Base-by-base conservation (phyloP, 1,140 invertebrate species). In the Hylaeus anthracinus region DNA sequence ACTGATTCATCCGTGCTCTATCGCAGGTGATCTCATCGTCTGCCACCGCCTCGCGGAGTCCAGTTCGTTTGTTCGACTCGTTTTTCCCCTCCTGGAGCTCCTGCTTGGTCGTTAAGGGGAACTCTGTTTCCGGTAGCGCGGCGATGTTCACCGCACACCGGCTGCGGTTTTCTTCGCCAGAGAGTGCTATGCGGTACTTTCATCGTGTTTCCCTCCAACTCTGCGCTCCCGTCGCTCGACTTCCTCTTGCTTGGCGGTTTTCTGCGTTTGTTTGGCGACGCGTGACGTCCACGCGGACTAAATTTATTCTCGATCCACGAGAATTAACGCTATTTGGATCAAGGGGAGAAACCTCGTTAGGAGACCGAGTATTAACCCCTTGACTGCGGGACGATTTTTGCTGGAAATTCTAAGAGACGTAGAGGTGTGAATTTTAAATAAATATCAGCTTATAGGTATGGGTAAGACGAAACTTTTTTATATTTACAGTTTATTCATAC, bases 1-100 rank as follows among this genome's bases (percentile, higher is more conserved):
- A 0, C 53, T 75, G 73, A 81, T 81, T 81, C 79, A 69, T 70
- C 48, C 65, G n/a, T n/a, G 45, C 48, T 10, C 58, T 61, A 26
- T 70, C 74, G 55, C 55, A 78, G 72, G 64, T 80, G 79, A 80
- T 80, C 72, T 80, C 79, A 80, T 75, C 77, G 63, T 55, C 43
- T 1, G 26, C 26, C 26, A 26, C 70, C 14, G 45, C 37, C 26
- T 14, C 39, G 26, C 26, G 26, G 43, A 26, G 64, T 43, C 43
- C 64, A 26, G 15, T 26, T 45, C 5, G 8, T 26, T 8, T 63
- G 37, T 10, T 60, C 60, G 26, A 3, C 9, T 63, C 37, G 26
- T 2, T 10, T 9, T 63, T 63, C 0, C 3, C 4, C 26, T 3
- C 15, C 12, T 60, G 2, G 12, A 14, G 58, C 26, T 2, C 1